Percentiles rank a stretch among this genome's conserved stretches.
Evolutionary conservation across 1,140 invertebrate genomes (phyloP).

Genomic region (honey bee (Apis mellifera)): Amel_HAv3.1 CM009946.2:1421001-1421500

Average conservation of each 20-base stretch:
- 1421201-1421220: background rate
- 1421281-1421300: slow-evolving; percentile 22
- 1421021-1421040: too few species aligned
- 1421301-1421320: background rate
- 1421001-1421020: too few species aligned
- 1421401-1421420: slow-evolving; percentile 4
- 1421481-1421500: background rate
- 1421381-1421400: slow-evolving; percentile 26
- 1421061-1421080: too few species aligned
- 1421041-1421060: too few species aligned
- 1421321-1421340: slow-evolving; percentile 29
- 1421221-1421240: background rate
- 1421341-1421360: slow-evolving; percentile 43
- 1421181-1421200: background rate
- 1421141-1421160: background rate
- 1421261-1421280: background rate
- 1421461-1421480: slow-evolving; percentile 3
- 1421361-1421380: slow-evolving; percentile 27
- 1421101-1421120: too few species aligned
- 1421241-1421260: background rate
- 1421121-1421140: background rate
- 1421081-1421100: too few species aligned
- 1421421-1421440: slow-evolving; percentile 47
- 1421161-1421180: background rate
- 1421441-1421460: slow-evolving; percentile 47